Evolutionary conservation across 2,888 invertebrate genomes (phyloP).

Genomic region (Pseudanteris insignis): DNA sequence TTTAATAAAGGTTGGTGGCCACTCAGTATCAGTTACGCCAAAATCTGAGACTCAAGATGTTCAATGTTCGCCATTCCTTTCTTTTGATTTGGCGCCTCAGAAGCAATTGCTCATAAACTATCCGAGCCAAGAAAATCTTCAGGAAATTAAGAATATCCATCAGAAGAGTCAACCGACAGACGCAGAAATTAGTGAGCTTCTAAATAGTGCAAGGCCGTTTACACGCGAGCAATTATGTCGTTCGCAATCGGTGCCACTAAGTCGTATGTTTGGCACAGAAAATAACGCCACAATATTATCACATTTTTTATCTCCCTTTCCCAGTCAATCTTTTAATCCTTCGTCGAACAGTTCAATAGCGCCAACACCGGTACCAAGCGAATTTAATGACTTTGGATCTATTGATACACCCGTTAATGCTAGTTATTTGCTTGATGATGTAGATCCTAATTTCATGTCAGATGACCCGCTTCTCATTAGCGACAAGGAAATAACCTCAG

Average conservation of each 20-base stretch:
- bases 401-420: conserved; percentile 71
- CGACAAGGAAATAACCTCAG: conserved; percentile 67
- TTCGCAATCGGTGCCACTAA: conserved; percentile 83
- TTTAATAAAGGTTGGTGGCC: conserved; percentile 47
- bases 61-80: conserved; percentile 46
- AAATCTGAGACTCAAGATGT: conserved; percentile 45
- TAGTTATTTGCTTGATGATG: conserved; percentile 60
- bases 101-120: conserved; percentile 63
- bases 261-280: conserved; percentile 68
- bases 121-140: conserved; percentile 63
- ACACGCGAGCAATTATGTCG: conserved; percentile 66
- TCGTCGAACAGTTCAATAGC: conserved; percentile 74
- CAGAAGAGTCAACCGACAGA: conserved; percentile 57
- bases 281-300: conserved; percentile 60
- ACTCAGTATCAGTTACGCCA: conserved; percentile 42
- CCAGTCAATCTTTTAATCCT: conserved; percentile 57
- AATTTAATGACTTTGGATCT: conserved; percentile 77
- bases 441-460: conserved; percentile 58
- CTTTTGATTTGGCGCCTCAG: conserved; percentile 55
- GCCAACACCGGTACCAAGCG: conserved; percentile 76
- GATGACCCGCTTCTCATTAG: conserved; percentile 59
- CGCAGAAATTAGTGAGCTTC: conserved; percentile 73
- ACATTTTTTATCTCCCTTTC: conserved; percentile 54
- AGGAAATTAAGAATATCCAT: conserved; percentile 57
- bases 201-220: conserved; percentile 70